These are phyloP conservation scores for Oscheius sp. DNA, from an alignment of 2,888 invertebrate species.

Conservation along the genomic window DNA sequence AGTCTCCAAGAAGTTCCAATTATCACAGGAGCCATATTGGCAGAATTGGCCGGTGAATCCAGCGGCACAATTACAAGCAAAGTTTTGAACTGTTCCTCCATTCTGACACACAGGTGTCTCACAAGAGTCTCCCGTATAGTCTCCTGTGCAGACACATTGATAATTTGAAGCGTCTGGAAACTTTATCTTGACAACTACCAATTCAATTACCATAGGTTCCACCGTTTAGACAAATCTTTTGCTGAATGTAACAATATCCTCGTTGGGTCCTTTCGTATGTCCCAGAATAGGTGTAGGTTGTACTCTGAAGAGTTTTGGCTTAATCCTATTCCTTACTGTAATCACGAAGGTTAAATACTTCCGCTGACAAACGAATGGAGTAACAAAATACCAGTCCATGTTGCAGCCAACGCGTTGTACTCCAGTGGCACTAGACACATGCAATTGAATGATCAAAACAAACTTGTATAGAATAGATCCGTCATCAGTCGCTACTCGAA, in stretches of 20 bases:
- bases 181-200: not conserved
- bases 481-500: not conserved
- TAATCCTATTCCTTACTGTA: not conserved
- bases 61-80: conserved; percentile 40
- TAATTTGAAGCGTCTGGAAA: conserved; percentile 3
- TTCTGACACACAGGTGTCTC: conserved; percentile 49
- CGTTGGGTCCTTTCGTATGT: conserved; percentile 10
- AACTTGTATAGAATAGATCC: not conserved
- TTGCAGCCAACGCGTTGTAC: conserved; percentile 22
- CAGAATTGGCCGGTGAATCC: conserved; percentile 44
- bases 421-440: not conserved
- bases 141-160: conserved; percentile 5
- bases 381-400: conserved; percentile 34
- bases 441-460: not conserved
- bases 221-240: conserved; percentile 42
- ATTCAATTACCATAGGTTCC: conserved; percentile 31
- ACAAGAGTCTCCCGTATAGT: conserved; percentile 36
- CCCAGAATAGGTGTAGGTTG: not conserved
- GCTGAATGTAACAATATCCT: conserved; percentile 41
- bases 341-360: conserved; percentile 1
- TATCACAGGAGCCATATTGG: conserved; percentile 38
- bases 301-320: conserved; percentile 31
- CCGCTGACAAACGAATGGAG: conserved; percentile 30
- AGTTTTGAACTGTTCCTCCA: conserved; percentile 40
- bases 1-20: conserved; percentile 49